Evolutionary conservation across 2,113 vertebrate species (phyloP).

Genomic region (Hystrix cristata): DNA sequence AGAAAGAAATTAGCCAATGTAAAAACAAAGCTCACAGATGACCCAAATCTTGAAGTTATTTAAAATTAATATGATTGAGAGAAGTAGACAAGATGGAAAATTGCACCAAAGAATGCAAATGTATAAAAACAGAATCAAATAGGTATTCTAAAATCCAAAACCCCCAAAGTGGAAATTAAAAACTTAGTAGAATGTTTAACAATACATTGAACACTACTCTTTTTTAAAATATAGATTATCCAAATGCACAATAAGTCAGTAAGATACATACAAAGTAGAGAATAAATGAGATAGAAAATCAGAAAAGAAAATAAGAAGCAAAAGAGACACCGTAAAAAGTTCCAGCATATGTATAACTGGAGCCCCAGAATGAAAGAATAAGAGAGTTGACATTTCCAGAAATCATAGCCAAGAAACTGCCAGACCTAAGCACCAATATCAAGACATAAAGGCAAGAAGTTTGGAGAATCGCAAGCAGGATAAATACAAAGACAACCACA

Average conservation of each 20-base stretch:
- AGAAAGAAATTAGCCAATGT: background rate
- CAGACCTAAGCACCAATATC: background rate
- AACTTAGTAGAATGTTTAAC: background rate
- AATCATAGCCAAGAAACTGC: slow-evolving; percentile 14
- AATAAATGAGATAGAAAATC: background rate
- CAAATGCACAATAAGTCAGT: background rate
- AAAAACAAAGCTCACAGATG: background rate
- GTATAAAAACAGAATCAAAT: background rate
- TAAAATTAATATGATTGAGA: background rate
- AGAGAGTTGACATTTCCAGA: slow-evolving; percentile 2
- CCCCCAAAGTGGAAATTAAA: background rate
- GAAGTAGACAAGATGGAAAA: background rate
- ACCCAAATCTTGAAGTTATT: background rate
- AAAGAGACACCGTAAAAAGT: background rate
- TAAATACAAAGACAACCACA: slow-evolving; percentile 10
- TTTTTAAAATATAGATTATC: background rate
- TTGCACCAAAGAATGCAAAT: background rate
- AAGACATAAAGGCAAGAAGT: background rate
- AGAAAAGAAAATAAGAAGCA: background rate
- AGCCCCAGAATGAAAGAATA: background rate
- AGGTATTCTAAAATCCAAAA: background rate
- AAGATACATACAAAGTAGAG: background rate
- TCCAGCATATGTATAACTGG: background rate
- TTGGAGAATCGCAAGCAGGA: background rate
- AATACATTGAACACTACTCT: background rate